Base-by-base conservation (phyloP, 1,140 invertebrate species). In the Magallana angulata region DNA sequence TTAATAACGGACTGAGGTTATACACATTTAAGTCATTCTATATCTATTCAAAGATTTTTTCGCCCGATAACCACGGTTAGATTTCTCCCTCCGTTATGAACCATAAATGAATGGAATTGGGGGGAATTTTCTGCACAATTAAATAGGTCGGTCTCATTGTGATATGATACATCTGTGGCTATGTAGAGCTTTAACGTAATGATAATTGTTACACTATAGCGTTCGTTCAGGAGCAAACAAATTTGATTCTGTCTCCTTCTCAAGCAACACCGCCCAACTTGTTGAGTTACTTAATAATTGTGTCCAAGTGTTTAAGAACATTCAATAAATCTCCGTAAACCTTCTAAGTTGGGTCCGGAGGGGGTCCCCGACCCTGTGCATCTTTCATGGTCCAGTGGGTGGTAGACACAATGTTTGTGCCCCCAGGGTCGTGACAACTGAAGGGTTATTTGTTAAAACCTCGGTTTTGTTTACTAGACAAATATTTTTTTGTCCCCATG, bases 21-120 rank as follows among this genome's bases (percentile, higher is more conserved):
- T 76, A 76, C 68, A 48, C 36, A 48, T 48, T 1, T 48, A 48
- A 48, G 36, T 48, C 36, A 48, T 48, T 48, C 5, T 48, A 48
- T 48, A 48, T 48, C 36, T 48, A 48, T 48, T 48, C 36, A 48
- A 48, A 48, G 36, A 48, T 48, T 48, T 48, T 48, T 48, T 48
- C 36, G 36, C 36, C 36, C 0, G 36, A 76, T 76, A 76, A 30
- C 68, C 68, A 12, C 68, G 30, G 1, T 18, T 76, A 76, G 18
- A 76, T 76, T 76, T 48, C 36, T 0, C 36, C 36, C 36, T 48
- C 36, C 36, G 36, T 48, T 76, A 76, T 24, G 24, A 76, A 12
- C 68, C 18, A 76, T 76, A 76, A 30, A 76, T 76, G 68, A 76
- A 76, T 76, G 68, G 68, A 76, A 76, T 76, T 76, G 24, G 36